A percentile compares a stretch with the other conserved stretches of the same genome.
Conservation (phyloP, 2,113 vertebrate genomes). For the Sander lucioperca region DNA sequence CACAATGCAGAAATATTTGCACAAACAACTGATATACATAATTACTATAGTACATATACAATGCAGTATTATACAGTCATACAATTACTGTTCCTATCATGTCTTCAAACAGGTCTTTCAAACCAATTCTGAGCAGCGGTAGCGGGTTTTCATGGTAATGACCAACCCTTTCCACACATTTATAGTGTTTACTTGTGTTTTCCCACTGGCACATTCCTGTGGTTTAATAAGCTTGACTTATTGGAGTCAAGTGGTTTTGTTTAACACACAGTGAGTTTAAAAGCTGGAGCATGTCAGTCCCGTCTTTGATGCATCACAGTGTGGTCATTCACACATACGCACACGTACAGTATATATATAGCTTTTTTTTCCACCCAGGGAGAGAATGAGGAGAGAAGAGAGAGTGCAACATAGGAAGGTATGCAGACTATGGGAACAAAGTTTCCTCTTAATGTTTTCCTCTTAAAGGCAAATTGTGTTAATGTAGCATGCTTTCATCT, state of each 20-base stretch:
- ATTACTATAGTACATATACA: background rate
- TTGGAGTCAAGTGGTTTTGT: slow-evolving; percentile 60
- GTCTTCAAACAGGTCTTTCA: background rate
- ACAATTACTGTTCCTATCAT: background rate
- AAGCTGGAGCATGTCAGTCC: background rate
- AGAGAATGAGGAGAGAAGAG: too few species aligned
- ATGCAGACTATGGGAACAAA: background rate
- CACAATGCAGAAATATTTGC: slow-evolving; percentile 10
- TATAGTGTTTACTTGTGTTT: slow-evolving; percentile 3
- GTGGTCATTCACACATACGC: background rate
- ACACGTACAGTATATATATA: background rate
- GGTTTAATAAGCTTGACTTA: slow-evolving; percentile 64
- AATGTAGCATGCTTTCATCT: slow-evolving; percentile 41
- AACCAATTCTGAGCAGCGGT: background rate
- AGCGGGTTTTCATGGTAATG: background rate
- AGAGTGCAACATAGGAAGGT: too few species aligned
- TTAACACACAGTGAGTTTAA: slow-evolving; percentile 19
- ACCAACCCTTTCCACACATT: slow-evolving; percentile 29
- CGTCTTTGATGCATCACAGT: background rate
- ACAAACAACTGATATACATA: background rate
- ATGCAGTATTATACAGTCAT: background rate
- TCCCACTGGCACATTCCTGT: slow-evolving; percentile 30
- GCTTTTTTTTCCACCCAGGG: too few species aligned
- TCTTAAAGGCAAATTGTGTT: slow-evolving; percentile 22
- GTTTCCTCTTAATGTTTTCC: slow-evolving; percentile 4